phyloP scores from a whole-genome alignment of 2,888 invertebrate genomes.

The Eupithecia dodoneata region DNA sequence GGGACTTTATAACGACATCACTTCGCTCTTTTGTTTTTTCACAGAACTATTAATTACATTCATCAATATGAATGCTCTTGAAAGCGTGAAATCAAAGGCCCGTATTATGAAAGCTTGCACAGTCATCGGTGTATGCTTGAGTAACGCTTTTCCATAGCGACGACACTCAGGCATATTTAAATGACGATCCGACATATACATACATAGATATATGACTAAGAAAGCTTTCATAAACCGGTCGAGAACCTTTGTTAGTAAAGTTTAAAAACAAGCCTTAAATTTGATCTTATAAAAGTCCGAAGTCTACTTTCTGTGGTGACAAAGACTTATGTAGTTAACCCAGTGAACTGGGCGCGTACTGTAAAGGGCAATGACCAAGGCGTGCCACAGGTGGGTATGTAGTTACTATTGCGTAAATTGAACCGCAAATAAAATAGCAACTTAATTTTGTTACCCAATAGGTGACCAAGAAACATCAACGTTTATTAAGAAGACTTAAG shows the following conservation, averaged over 20 bases:
- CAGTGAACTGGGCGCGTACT: constrained; percentile 45
- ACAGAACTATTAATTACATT: neutral
- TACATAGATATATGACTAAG: neutral
- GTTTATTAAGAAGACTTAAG: neutral
- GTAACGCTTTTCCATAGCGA: neutral
- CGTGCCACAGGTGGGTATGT: constrained; percentile 7
- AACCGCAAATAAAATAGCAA: neutral
- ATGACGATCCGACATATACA: too few relatives aligned
- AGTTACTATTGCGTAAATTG: neutral
- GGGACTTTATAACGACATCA: neutral
- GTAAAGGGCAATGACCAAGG: constrained; percentile 51
- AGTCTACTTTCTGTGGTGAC: neutral
- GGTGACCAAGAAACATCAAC: neutral
- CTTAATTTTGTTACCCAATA: neutral
- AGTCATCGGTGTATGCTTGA: neutral
- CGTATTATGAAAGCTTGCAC: neutral
- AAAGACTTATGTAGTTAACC: constrained; percentile 37
- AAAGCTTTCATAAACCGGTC: neutral
- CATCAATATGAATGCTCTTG: neutral
- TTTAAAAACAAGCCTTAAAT: neutral
- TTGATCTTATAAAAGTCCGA: neutral
- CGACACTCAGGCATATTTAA: neutral
- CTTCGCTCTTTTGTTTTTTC: neutral
- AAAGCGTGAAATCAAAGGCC: neutral
- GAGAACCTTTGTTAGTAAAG: neutral